phyloP scores from a whole-genome alignment of 2,797 vertebrate genomes.

The Coluber constrictor region DNA sequence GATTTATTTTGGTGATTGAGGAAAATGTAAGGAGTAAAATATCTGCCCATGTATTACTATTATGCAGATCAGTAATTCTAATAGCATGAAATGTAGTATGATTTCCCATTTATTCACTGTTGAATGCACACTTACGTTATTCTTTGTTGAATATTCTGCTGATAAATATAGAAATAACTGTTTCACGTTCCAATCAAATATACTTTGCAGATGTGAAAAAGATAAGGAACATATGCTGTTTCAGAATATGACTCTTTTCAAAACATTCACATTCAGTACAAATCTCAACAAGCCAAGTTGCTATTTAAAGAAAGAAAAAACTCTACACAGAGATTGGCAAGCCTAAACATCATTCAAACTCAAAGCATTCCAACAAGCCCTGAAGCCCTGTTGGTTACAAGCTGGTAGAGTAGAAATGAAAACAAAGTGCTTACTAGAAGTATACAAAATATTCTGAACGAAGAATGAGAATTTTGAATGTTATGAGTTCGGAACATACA shows the following conservation, averaged over 20 bases:
- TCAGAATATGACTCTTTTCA: background rate
- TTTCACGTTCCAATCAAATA: constrained; percentile 99
- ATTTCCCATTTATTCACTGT: background rate
- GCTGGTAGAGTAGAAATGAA: background rate
- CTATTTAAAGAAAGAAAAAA: background rate
- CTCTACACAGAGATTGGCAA: background rate
- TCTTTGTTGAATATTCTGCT: constrained; percentile 82
- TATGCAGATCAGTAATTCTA: background rate
- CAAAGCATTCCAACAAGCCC: background rate
- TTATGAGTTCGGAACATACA: background rate
- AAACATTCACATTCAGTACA: background rate
- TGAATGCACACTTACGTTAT: constrained; percentile 79
- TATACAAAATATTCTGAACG: background rate
- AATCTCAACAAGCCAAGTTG: background rate
- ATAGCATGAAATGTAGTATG: background rate
- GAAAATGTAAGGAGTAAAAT: background rate
- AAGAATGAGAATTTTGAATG: background rate
- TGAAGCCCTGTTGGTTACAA: background rate
- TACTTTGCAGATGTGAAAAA: constrained; percentile 86
- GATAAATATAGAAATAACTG: constrained; percentile 96
- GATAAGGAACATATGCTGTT: constrained; percentile 74
- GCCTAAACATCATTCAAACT: background rate
- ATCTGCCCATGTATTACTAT: background rate
- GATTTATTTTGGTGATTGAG: background rate
- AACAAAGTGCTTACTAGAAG: background rate